A percentile compares a stretch with the other conserved stretches of the same genome.
These are phyloP conservation scores for Bathynomus jamesi DNA, from an alignment of 1,140 invertebrate genomes.

Conservation along the genomic window DNA sequence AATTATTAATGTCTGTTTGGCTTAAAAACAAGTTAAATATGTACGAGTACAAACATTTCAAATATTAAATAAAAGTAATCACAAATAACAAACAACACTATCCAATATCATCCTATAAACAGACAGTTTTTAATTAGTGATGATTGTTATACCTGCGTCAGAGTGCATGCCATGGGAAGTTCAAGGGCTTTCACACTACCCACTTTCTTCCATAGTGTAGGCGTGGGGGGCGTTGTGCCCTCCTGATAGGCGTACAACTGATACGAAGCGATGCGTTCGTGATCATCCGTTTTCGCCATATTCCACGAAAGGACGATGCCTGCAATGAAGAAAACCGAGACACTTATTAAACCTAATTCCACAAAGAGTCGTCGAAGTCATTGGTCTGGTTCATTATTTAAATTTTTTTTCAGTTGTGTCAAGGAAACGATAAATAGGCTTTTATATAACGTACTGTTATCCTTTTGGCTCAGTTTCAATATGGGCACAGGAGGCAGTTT, in stretches of 20 bases:
- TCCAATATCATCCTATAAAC: too few relatives aligned
- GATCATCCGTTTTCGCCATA: constrained; percentile 59
- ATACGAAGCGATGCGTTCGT: constrained; percentile 65
- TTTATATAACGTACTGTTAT: constrained; percentile 55
- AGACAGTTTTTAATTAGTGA: too few relatives aligned
- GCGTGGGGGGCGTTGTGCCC: constrained; percentile 40
- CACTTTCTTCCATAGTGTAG: constrained; percentile 79
- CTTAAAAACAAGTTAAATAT: too few relatives aligned
- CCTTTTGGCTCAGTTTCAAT: constrained; percentile 69
- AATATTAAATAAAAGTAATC: too few relatives aligned
- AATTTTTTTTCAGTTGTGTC: too few relatives aligned
- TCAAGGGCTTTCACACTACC: constrained; percentile 88
- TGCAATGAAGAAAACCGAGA: constrained; percentile 41
- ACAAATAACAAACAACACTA: too few relatives aligned
- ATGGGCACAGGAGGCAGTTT: constrained; percentile 66
- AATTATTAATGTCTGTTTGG: too few relatives aligned
- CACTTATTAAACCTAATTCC: not conserved
- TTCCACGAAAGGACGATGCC: constrained; percentile 91
- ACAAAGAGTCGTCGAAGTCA: not conserved
- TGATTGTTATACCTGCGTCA: constrained; percentile 73
- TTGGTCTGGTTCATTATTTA: too few relatives aligned
- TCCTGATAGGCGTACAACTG: constrained; percentile 92
- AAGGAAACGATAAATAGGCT: too few relatives aligned
- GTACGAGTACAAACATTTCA: too few relatives aligned
- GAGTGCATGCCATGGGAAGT: constrained; percentile 89